Conservation (phyloP, 2,113 vertebrate genomes). For the Tauraco erythrolophus region DNA sequence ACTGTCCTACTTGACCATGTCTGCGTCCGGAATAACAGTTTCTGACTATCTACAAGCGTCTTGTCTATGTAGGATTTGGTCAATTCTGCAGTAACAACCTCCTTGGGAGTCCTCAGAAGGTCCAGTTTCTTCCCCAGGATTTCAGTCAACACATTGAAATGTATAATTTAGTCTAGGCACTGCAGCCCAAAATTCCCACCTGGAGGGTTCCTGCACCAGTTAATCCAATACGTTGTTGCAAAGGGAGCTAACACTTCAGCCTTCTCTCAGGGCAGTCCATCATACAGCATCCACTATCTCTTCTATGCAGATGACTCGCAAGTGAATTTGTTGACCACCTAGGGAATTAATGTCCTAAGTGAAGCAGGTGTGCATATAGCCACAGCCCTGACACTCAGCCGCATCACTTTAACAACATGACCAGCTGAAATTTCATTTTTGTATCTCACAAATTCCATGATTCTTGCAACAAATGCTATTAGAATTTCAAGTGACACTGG, state of each 20-base stretch:
- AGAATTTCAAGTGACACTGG: neutral
- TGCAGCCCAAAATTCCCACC: neutral
- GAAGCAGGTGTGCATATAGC: neutral
- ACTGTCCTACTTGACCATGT: neutral
- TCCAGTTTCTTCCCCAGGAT: neutral
- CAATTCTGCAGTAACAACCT: neutral
- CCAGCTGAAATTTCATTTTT: neutral
- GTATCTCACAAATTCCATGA: neutral
- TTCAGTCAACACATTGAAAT: neutral
- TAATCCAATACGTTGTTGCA: neutral
- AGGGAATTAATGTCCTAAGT: neutral
- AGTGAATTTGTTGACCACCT: neutral
- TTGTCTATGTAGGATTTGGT: neutral
- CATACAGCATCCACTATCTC: neutral
- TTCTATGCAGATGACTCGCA: neutral
- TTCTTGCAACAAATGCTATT: neutral
- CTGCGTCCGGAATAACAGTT: neutral
- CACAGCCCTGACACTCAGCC: neutral
- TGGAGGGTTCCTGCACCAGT: neutral
- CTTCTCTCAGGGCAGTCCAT: neutral
- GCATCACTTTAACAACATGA: fast-evolving
- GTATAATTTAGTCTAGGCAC: neutral
- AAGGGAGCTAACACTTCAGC: neutral
- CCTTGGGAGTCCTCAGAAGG: neutral
- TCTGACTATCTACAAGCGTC: neutral